Percentiles rank a stretch among this genome's conserved stretches.
Evolutionary conservation across 2,888 invertebrate species (phyloP).

Genomic region (Drosophila emarginata): DNA sequence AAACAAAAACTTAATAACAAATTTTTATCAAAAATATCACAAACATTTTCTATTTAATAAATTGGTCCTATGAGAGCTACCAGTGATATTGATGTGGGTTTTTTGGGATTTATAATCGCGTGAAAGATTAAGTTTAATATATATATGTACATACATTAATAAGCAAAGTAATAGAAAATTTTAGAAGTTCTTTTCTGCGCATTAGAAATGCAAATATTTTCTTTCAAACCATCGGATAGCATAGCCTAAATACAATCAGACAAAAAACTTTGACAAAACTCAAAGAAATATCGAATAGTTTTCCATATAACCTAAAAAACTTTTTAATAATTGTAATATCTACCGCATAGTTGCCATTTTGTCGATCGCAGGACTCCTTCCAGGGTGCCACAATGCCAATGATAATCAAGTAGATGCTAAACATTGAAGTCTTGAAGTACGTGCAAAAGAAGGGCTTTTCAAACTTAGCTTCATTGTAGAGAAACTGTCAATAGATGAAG

Average conservation of each 20-base stretch:
- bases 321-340: not conserved
- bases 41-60: not conserved
- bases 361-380: slow-evolving; percentile 90
- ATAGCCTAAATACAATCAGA: too few species aligned
- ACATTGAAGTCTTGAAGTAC: slow-evolving; percentile 96
- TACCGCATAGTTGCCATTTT: slow-evolving; percentile 89
- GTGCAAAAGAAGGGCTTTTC: slow-evolving; percentile 98
- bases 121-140: too few species aligned
- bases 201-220: too few species aligned
- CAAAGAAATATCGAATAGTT: too few species aligned
- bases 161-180: too few species aligned
- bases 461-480: slow-evolving; percentile 92
- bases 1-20: not conserved
- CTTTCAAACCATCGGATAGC: too few species aligned
- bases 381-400: slow-evolving; percentile 95
- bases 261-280: too few species aligned
- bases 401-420: slow-evolving; percentile 94
- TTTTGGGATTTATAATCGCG: too few species aligned
- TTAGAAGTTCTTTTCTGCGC: too few species aligned
- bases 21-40: not conserved
- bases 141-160: too few species aligned
- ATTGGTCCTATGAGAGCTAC: not conserved
- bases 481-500: slow-evolving; percentile 85
- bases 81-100: too few species aligned
- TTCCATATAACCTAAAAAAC: too few species aligned